A percentile compares a stretch with the other conserved stretches of the same genome.
These are phyloP conservation scores for Leptopilina clavipes DNA, from an alignment of 1,140 invertebrate genomes.

Conservation along the genomic window DNA sequence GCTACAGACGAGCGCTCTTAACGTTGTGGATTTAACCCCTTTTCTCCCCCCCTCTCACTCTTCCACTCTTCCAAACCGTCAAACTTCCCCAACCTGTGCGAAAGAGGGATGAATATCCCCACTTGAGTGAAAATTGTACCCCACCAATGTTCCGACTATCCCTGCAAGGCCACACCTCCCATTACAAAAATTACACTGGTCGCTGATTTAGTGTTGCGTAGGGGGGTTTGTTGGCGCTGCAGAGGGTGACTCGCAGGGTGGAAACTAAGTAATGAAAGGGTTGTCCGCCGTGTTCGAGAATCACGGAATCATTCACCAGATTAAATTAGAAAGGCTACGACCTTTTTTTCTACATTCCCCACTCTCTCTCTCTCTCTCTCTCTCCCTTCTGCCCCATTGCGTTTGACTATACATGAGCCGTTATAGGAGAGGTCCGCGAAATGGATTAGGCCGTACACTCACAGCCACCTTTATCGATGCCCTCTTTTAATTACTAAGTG, in stretches of 20 bases:
- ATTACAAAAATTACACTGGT: slow-evolving; percentile 76
- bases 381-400: slow-evolving; percentile 34
- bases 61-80: not conserved
- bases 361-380: slow-evolving; percentile 34
- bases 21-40: slow-evolving; percentile 24
- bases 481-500: slow-evolving; percentile 57
- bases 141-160: slow-evolving; percentile 51
- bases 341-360: slow-evolving; percentile 40
- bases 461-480: slow-evolving; percentile 54
- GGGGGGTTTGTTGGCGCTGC: slow-evolving; percentile 51
- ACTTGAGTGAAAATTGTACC: slow-evolving; percentile 37
- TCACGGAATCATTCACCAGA: slow-evolving; percentile 76
- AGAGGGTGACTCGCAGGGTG: slow-evolving; percentile 47
- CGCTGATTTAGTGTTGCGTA: slow-evolving; percentile 74
- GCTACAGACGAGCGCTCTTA: slow-evolving; percentile 22
- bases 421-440: slow-evolving; percentile 49
- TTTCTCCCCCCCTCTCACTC: not conserved
- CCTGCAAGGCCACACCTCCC: slow-evolving; percentile 73
- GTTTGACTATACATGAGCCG: slow-evolving; percentile 34
- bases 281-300: slow-evolving; percentile 69
- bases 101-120: slow-evolving; percentile 43
- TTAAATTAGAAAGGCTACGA: slow-evolving; percentile 73
- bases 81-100: slow-evolving; percentile 30
- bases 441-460: slow-evolving; percentile 48
- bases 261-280: slow-evolving; percentile 75